Evolutionary conservation across 2,113 vertebrate species (phyloP).

Genomic region (Chionodraco myersi): DNA sequence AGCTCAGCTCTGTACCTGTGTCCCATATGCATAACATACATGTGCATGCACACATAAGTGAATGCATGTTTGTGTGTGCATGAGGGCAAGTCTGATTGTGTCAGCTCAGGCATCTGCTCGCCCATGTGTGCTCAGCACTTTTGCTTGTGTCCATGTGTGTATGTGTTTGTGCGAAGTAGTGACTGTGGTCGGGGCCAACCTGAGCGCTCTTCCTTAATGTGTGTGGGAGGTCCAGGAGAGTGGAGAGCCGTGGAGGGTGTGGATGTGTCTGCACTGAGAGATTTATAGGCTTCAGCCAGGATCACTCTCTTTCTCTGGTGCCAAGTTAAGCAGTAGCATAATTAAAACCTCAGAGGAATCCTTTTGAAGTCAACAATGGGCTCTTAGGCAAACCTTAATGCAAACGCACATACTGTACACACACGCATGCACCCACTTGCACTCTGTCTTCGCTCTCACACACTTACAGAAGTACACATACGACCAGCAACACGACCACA

Average conservation of each 20-base stretch:
- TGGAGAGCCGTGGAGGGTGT: conserved; percentile 82
- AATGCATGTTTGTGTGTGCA: conserved; percentile 6
- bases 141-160: conserved; percentile 58
- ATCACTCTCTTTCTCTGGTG: conserved; percentile 84
- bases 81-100: conserved; percentile 46
- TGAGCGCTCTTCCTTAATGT: conserved; percentile 68
- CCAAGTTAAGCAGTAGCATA: conserved; percentile 87
- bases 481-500: conserved; percentile 76
- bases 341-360: conserved; percentile 87
- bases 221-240: conserved; percentile 85
- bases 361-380: conserved; percentile 84
- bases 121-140: conserved; percentile 57
- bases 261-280: conserved; percentile 82
- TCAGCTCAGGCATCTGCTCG: conserved; percentile 61
- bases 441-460: conserved; percentile 66
- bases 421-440: conserved; percentile 72
- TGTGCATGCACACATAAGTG: neutral
- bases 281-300: conserved; percentile 85
- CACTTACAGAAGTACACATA: conserved; percentile 57
- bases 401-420: conserved; percentile 67
- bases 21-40: conserved; percentile 10
- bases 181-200: conserved; percentile 72
- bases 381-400: conserved; percentile 77
- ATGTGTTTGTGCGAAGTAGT: conserved; percentile 64
- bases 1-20: neutral